phyloP scores from a whole-genome alignment of 2,113 vertebrate genomes.

The Alouatta palliata region DNA sequence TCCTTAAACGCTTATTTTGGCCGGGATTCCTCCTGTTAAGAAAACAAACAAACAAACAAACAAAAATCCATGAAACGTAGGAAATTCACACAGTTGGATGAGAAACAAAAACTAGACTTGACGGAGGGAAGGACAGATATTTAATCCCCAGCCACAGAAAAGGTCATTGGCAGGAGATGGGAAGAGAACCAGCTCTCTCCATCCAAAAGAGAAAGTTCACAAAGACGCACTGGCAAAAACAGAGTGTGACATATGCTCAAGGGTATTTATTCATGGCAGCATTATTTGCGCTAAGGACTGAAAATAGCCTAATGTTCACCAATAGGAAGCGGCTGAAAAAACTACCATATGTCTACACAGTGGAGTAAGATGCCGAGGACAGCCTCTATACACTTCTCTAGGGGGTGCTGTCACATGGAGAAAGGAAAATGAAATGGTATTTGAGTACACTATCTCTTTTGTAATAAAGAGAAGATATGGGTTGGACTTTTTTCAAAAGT shows the following conservation, averaged over 20 bases:
- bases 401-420: not conserved
- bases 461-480: not conserved
- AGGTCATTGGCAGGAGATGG: not conserved
- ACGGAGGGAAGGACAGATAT: not conserved
- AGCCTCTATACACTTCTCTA: not conserved
- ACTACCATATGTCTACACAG: not conserved
- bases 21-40: not conserved
- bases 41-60: not conserved
- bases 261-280: not conserved
- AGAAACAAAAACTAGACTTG: not conserved
- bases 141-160: not conserved
- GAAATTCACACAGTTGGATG: not conserved
- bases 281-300: not conserved
- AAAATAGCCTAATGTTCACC: not conserved
- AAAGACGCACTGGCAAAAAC: not conserved
- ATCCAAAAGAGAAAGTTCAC: not conserved
- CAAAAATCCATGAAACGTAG: not conserved
- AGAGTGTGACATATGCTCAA: not conserved
- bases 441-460: not conserved
- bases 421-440: not conserved
- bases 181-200: not conserved
- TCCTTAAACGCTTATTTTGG: not conserved
- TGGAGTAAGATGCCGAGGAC: not conserved
- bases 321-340: not conserved
- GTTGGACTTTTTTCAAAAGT: not conserved